Percentiles rank a stretch among this genome's conserved stretches.
These are phyloP conservation scores for Parambassis ranga DNA, from an alignment of 2,797 vertebrate genomes.

Conservation along the genomic window DNA sequence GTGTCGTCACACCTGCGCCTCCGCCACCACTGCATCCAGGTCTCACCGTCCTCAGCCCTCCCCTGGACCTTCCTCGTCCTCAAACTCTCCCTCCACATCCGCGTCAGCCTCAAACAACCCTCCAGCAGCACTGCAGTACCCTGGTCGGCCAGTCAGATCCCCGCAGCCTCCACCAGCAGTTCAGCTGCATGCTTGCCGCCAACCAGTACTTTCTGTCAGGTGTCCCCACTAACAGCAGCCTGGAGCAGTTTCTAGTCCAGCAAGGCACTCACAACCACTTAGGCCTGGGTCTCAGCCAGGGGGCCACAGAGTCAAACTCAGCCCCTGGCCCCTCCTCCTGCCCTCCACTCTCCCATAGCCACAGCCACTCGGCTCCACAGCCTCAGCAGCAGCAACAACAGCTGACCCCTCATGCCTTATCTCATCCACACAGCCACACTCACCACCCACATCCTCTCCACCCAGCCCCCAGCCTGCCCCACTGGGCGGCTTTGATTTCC, in stretches of 20 bases:
- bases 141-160: slow-evolving; percentile 81
- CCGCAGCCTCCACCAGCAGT: slow-evolving; percentile 86
- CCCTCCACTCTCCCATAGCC: slow-evolving; percentile 82
- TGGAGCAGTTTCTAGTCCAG: slow-evolving; percentile 86
- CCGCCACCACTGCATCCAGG: slow-evolving; percentile 82
- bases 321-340: slow-evolving; percentile 79
- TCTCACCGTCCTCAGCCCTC: slow-evolving; percentile 80
- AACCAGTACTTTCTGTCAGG: slow-evolving; percentile 86
- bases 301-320: slow-evolving; percentile 74
- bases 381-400: slow-evolving; percentile 83
- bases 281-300: slow-evolving; percentile 77
- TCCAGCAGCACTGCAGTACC: slow-evolving; percentile 79
- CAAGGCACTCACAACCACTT: slow-evolving; percentile 84
- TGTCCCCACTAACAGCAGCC: slow-evolving; percentile 82
- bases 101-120: slow-evolving; percentile 74
- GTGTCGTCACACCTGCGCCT: slow-evolving; percentile 78
- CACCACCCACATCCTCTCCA: slow-evolving; percentile 85
- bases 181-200: slow-evolving; percentile 87
- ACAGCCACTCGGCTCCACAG: slow-evolving; percentile 74
- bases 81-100: slow-evolving; percentile 79
- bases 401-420: slow-evolving; percentile 80
- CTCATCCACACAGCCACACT: slow-evolving; percentile 81
- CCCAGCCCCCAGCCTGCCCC: slow-evolving; percentile 81
- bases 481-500: slow-evolving; percentile 83
- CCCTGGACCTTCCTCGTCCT: slow-evolving; percentile 76